A percentile compares a stretch with the other conserved stretches of the same genome.
Evolutionary conservation across 2,113 vertebrate species (phyloP).

Genomic region (Saimiri boliviensis): DNA sequence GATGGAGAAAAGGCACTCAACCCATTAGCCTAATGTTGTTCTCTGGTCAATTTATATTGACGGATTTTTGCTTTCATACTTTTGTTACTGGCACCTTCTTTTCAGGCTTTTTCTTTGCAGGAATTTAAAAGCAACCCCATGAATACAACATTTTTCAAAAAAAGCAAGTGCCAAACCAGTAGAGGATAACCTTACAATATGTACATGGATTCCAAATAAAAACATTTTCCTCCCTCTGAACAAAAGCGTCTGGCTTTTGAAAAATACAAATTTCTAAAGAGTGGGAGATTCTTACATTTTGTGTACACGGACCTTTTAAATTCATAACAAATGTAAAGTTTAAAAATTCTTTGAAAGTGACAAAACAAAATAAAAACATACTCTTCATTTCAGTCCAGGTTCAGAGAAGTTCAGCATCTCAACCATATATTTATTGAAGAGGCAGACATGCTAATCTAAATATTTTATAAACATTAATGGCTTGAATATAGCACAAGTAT

Average conservation of each 20-base stretch:
- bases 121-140: neutral
- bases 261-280: neutral
- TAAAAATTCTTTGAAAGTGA: neutral
- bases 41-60: neutral
- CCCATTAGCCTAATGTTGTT: neutral
- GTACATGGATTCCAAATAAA: neutral
- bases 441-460: neutral
- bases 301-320: neutral
- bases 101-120: neutral
- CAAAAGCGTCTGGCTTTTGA: neutral
- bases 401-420: neutral
- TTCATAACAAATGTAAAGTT: neutral
- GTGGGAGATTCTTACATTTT: neutral
- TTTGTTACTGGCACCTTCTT: neutral
- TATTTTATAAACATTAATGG: neutral
- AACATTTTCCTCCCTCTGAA: neutral
- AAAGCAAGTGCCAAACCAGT: neutral
- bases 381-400: neutral
- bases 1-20: neutral
- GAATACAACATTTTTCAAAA: neutral
- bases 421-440: constrained; percentile 5
- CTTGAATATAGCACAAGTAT: constrained; percentile 31
- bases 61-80: neutral
- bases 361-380: neutral
- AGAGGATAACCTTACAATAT: neutral